Conservation (phyloP, 37 sponge, comb jelly and placozoan genomes). For the Haliclona indistincta region DNA sequence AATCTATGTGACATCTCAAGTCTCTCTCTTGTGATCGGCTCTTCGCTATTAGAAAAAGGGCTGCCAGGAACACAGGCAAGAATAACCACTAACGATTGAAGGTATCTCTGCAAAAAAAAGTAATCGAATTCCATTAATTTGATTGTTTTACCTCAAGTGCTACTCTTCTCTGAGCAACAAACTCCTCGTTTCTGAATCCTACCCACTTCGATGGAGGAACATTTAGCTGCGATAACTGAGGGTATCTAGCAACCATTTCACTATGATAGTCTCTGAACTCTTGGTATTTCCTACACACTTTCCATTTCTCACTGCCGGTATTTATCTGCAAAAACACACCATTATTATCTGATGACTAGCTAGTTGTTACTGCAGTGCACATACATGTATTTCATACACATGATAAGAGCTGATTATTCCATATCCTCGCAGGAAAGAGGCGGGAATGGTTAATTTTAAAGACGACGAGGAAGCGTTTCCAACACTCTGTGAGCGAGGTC, state of each 20-base stretch:
- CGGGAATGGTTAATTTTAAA: constrained; percentile 20
- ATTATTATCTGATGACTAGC: neutral
- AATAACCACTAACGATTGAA: neutral
- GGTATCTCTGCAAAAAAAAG: neutral
- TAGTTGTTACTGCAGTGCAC: neutral
- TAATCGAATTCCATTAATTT: neutral
- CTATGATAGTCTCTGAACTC: constrained; percentile 41
- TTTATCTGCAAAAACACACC: constrained; percentile 16
- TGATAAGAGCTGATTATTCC: constrained; percentile 29
- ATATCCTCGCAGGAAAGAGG: constrained; percentile 31
- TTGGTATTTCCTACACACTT: constrained; percentile 45
- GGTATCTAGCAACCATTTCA: constrained; percentile 32
- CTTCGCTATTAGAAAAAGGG: neutral
- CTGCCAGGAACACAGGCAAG: neutral
- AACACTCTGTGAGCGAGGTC: neutral
- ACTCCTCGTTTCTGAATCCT: constrained; percentile 38
- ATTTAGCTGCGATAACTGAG: constrained; percentile 33
- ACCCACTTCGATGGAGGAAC: constrained; percentile 72
- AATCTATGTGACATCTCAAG: no score
- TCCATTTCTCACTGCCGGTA: constrained; percentile 31
- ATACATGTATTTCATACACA: constrained; percentile 64
- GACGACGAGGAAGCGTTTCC: neutral
- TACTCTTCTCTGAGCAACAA: constrained; percentile 46
- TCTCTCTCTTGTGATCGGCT: no score
- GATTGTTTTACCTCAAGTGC: constrained; percentile 43